Percentiles rank a stretch among this genome's conserved stretches.
Evolutionary conservation across 2,888 invertebrate species (phyloP).

Genomic region (Ptilodon capucinus): DNA sequence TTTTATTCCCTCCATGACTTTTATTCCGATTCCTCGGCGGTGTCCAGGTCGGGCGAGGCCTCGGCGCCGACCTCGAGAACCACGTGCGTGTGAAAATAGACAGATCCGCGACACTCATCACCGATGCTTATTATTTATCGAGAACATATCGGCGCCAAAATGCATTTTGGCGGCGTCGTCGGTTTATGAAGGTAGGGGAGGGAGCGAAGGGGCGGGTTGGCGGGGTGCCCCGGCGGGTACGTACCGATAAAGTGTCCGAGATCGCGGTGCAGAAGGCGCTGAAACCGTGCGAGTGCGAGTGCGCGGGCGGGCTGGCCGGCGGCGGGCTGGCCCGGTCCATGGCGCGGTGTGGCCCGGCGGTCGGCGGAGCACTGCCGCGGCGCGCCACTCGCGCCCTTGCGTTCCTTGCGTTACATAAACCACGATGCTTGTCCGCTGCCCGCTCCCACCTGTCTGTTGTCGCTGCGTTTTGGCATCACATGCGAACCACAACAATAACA

Average conservation of each 20-base stretch:
- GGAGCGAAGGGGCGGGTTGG: slow-evolving; percentile 26
- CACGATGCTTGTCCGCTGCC: slow-evolving; percentile 55
- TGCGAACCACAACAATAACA: slow-evolving; percentile 77
- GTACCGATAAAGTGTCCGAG: slow-evolving; percentile 78
- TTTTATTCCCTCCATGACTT: slow-evolving; percentile 71
- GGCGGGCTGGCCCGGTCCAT: slow-evolving; percentile 67
- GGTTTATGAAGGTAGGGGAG: slow-evolving; percentile 36
- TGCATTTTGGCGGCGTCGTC: slow-evolving; percentile 44
- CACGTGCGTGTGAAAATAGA: slow-evolving; percentile 78
- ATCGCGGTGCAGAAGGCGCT: slow-evolving; percentile 80
- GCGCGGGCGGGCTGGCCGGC: slow-evolving; percentile 53
- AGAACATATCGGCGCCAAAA: slow-evolving; percentile 56
- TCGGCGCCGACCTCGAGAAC: slow-evolving; percentile 62
- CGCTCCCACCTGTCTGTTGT: slow-evolving; percentile 78
- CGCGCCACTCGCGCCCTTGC: slow-evolving; percentile 51
- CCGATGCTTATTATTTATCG: slow-evolving; percentile 45
- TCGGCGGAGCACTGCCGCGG: slow-evolving; percentile 70
- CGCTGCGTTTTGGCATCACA: slow-evolving; percentile 74
- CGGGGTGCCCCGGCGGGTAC: slow-evolving; percentile 44
- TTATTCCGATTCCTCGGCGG: slow-evolving; percentile 56
- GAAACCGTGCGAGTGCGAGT: slow-evolving; percentile 66
- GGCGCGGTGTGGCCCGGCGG: slow-evolving; percentile 57
- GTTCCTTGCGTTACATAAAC: slow-evolving; percentile 74
- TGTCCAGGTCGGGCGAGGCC: slow-evolving; percentile 43
- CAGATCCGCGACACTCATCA: slow-evolving; percentile 50